Evolutionary conservation across 2,888 invertebrate species (phyloP).

Genomic region (Synergus itoensis): DNA sequence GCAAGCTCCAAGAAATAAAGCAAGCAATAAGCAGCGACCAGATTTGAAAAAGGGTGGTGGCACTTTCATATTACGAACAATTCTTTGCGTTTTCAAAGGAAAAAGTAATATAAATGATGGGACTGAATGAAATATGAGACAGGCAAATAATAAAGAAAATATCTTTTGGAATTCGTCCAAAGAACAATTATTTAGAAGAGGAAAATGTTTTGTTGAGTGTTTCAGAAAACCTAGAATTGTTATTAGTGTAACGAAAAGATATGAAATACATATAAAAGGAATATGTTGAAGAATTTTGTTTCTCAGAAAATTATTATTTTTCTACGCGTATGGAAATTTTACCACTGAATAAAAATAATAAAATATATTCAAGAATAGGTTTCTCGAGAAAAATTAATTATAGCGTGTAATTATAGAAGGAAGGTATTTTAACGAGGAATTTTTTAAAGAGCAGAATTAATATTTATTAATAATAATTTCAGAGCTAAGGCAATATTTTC

Average conservation of each 20-base stretch:
- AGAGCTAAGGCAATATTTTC: neutral
- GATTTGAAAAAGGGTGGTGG: constrained; percentile 36
- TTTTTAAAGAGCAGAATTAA: too few species aligned
- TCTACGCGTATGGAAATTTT: too few species aligned
- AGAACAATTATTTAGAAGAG: neutral
- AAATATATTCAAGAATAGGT: too few species aligned
- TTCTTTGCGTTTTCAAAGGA: constrained; percentile 11
- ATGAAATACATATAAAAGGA: too few species aligned
- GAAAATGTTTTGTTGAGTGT: neutral
- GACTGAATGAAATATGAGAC: neutral
- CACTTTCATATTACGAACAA: constrained; percentile 33
- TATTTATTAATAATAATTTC: neutral
- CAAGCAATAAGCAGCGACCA: constrained; percentile 56
- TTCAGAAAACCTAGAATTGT: neutral
- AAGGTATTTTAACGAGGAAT: too few species aligned
- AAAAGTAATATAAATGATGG: constrained; percentile 29
- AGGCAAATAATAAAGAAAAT: neutral
- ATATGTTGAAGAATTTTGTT: too few species aligned
- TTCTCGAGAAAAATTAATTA: too few species aligned
- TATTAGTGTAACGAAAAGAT: too few species aligned
- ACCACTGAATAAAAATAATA: too few species aligned
- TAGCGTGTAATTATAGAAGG: too few species aligned
- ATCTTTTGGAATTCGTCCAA: neutral
- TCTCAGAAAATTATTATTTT: too few species aligned
- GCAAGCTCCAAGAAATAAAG: constrained; percentile 51